Conservation (phyloP, 2,797 vertebrate genomes). For the Esox lucius region DNA sequence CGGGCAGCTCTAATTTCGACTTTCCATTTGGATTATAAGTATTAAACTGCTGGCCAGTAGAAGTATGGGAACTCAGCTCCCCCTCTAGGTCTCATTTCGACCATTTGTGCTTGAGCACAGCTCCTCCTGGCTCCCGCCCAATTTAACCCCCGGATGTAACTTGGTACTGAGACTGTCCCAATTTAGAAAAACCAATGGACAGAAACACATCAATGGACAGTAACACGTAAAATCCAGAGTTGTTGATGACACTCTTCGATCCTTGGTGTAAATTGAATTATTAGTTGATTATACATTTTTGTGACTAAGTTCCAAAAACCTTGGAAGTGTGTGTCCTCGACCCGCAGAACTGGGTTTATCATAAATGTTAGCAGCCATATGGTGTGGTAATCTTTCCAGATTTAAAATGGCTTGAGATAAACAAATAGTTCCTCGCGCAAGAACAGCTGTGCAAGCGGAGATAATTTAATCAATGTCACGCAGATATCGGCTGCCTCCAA, state of each 20-base stretch:
- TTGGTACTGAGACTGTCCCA: too few species aligned
- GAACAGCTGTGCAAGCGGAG: conserved; percentile 5
- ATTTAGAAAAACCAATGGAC: too few species aligned
- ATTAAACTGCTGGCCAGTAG: too few species aligned
- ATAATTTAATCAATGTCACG: conserved; percentile 6
- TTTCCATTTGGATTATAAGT: too few species aligned
- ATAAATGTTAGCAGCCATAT: neutral
- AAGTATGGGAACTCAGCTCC: too few species aligned
- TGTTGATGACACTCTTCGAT: neutral
- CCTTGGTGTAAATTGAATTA: neutral
- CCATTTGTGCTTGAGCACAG: too few species aligned
- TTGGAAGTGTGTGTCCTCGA: neutral
- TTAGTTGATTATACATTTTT: neutral
- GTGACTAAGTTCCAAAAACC: neutral
- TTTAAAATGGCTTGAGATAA: conserved; percentile 2
- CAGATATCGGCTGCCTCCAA: neutral
- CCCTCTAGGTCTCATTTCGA: too few species aligned
- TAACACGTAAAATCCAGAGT: neutral
- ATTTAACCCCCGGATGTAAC: too few species aligned
- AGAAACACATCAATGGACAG: neutral
- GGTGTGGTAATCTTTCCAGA: conserved; percentile 7
- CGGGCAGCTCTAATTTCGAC: too few species aligned
- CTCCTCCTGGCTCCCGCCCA: too few species aligned
- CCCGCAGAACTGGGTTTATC: neutral
- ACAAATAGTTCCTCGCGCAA: conserved; percentile 1